Percentiles rank a stretch among this genome's conserved stretches.
phyloP scores from a whole-genome alignment of 2,797 vertebrate genomes.

The Lerista edwardsae region DNA sequence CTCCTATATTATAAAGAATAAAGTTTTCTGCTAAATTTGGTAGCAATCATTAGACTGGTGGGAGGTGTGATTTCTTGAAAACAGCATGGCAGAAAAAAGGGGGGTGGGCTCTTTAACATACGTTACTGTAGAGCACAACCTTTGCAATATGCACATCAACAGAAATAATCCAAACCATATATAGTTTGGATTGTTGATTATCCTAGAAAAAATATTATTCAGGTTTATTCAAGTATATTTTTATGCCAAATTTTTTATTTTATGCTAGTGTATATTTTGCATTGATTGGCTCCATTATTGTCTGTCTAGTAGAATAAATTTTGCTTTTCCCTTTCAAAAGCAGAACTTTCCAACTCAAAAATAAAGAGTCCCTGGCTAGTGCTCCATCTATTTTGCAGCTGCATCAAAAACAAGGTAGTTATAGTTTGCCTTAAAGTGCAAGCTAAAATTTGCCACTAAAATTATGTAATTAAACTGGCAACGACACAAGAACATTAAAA shows the following conservation, averaged over 20 bases:
- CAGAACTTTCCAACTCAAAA: slow-evolving; percentile 49
- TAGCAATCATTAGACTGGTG: no score
- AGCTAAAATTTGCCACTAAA: slow-evolving; percentile 55
- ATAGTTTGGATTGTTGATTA: background rate
- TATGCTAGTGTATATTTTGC: slow-evolving; percentile 1
- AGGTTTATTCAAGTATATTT: slow-evolving; percentile 53
- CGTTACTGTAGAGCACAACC: no score
- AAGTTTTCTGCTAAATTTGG: no score
- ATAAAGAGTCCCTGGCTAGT: slow-evolving; percentile 44
- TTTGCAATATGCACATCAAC: background rate
- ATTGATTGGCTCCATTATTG: slow-evolving; percentile 65
- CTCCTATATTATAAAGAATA: no score
- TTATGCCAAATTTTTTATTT: no score
- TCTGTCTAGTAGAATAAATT: slow-evolving; percentile 56
- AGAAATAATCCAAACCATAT: background rate
- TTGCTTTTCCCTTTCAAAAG: slow-evolving; percentile 52
- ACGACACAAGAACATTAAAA: slow-evolving; percentile 53
- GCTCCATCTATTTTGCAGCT: slow-evolving; percentile 40
- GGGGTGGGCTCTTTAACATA: no score
- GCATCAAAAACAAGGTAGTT: slow-evolving; percentile 52
- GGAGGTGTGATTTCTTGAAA: no score
- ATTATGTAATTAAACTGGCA: slow-evolving; percentile 62
- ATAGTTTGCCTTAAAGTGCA: slow-evolving; percentile 35
- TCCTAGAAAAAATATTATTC: background rate
- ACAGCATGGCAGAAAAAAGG: no score